A percentile compares a stretch with the other conserved stretches of the same genome.
These are phyloP conservation scores for Andrena chrysosceles DNA, from an alignment of 2,888 invertebrate genomes.

Conservation along the genomic window DNA sequence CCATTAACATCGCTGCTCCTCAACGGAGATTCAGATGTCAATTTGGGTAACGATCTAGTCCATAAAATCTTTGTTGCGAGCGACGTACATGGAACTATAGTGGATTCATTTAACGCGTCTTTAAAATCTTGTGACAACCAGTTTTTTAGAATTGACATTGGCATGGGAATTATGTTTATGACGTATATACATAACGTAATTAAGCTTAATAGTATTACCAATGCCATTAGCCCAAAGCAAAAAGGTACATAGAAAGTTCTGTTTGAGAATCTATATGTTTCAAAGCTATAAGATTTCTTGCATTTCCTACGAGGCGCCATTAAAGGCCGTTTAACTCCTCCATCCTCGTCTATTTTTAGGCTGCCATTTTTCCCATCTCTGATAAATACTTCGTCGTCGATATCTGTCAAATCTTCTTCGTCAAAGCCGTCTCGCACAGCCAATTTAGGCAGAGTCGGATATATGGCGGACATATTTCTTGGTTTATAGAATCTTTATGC, in stretches of 20 bases:
- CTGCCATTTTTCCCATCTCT: constrained; percentile 89
- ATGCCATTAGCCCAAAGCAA: constrained; percentile 88
- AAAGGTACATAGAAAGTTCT: constrained; percentile 88
- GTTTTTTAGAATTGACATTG: constrained; percentile 87
- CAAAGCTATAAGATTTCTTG: constrained; percentile 85
- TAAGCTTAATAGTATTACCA: constrained; percentile 87
- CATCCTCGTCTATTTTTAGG: constrained; percentile 88
- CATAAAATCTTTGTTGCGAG: constrained; percentile 88
- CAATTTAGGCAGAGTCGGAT: constrained; percentile 88
- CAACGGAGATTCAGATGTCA: constrained; percentile 91
- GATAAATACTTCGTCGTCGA: constrained; percentile 92
- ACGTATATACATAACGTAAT: constrained; percentile 88
- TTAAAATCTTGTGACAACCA: constrained; percentile 85
- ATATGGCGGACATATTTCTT: constrained; percentile 85
- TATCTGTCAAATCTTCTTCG: constrained; percentile 90
- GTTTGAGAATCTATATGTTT: constrained; percentile 86
- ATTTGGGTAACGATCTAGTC: constrained; percentile 89
- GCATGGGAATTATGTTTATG: constrained; percentile 88
- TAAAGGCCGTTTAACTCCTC: constrained; percentile 89
- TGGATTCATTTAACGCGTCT: constrained; percentile 70
- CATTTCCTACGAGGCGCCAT: constrained; percentile 90
- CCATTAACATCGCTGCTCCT: constrained; percentile 90
- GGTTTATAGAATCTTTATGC: constrained; percentile 21
- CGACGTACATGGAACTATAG: constrained; percentile 87
- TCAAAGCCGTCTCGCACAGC: constrained; percentile 90